phyloP scores from a whole-genome alignment of 2,797 vertebrate species.

The Oryzias sinensis region DNA sequence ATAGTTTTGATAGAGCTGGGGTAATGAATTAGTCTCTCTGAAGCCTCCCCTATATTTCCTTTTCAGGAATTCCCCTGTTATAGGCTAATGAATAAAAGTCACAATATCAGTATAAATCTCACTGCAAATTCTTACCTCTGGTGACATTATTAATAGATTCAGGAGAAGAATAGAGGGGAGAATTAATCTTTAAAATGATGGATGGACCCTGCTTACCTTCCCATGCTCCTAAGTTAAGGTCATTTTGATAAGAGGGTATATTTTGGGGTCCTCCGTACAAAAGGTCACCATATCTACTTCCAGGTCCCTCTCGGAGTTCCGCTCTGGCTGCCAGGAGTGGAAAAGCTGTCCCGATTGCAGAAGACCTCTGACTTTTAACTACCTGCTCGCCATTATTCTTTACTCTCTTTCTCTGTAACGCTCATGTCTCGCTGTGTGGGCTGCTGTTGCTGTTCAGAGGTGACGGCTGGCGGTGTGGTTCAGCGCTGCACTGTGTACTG shows the following conservation, averaged over 20 bases:
- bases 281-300: slow-evolving; percentile 78
- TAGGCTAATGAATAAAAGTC: slow-evolving; percentile 77
- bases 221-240: slow-evolving; percentile 77
- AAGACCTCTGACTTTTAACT: slow-evolving; percentile 67
- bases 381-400: slow-evolving; percentile 59
- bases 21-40: slow-evolving; percentile 47
- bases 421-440: slow-evolving; percentile 40
- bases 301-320: slow-evolving; percentile 71
- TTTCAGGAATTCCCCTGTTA: slow-evolving; percentile 64
- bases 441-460: slow-evolving; percentile 23
- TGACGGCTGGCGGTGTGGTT: slow-evolving; percentile 37
- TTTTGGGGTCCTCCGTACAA: slow-evolving; percentile 75
- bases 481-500: slow-evolving; percentile 37
- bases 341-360: slow-evolving; percentile 70
- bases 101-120: slow-evolving; percentile 81
- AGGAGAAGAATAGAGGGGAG: slow-evolving; percentile 75
- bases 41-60: slow-evolving; percentile 52
- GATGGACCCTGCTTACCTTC: slow-evolving; percentile 76
- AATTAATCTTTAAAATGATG: slow-evolving; percentile 80
- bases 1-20: slow-evolving; percentile 27
- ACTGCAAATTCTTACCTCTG: slow-evolving; percentile 65
- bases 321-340: slow-evolving; percentile 68
- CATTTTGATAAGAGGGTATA: slow-evolving; percentile 80
- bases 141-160: slow-evolving; percentile 79
- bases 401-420: slow-evolving; percentile 46